Conservation (phyloP, 2,113 vertebrate species). For the Cichladusa arquata region DNA sequence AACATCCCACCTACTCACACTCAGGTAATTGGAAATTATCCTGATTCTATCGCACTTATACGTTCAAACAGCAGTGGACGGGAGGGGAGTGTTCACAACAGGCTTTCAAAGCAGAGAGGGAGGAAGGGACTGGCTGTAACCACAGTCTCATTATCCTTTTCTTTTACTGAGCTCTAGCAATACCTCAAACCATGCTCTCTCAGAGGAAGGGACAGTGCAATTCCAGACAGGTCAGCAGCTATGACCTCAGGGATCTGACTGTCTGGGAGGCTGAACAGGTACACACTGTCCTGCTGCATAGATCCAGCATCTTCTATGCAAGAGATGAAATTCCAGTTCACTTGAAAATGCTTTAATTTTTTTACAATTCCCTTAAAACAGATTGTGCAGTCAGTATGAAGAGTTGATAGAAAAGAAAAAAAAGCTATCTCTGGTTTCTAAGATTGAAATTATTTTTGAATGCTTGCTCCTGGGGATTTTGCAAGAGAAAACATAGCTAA, state of each 20-base stretch:
- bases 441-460: background rate
- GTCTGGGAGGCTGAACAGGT: background rate
- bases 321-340: background rate
- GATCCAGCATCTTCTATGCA: background rate
- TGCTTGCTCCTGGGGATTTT: background rate
- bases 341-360: background rate
- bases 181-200: background rate
- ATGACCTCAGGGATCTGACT: background rate
- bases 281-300: rapidly evolving
- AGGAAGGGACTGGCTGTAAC: background rate
- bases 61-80: background rate
- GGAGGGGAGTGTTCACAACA: background rate
- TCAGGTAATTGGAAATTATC: slow-evolving; percentile 80
- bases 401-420: background rate
- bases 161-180: background rate
- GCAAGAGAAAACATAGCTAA: background rate
- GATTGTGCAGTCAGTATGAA: background rate
- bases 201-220: background rate
- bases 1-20: slow-evolving; percentile 98
- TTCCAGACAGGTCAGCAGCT: background rate
- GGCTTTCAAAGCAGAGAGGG: background rate
- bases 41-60: rapidly evolving
- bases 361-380: background rate
- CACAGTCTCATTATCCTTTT: background rate
- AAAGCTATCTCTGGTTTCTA: background rate